Conservation (phyloP, 2,113 vertebrate genomes). For the Aldabrachelys gigantea region DNA sequence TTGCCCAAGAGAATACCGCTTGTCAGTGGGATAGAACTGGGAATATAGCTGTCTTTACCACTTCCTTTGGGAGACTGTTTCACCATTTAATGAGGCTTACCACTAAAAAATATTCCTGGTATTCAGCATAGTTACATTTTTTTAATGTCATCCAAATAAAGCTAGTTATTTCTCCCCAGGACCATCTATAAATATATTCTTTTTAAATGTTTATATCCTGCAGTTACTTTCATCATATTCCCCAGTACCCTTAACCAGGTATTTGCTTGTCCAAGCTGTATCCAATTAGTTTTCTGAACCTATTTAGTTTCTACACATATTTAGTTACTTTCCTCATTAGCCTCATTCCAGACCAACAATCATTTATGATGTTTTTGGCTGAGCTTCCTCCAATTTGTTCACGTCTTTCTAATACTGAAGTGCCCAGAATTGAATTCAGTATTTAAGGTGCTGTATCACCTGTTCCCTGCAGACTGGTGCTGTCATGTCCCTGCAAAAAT, state of each 20-base stretch:
- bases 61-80: background rate
- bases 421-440: background rate
- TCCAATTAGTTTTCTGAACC: background rate
- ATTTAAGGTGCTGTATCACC: background rate
- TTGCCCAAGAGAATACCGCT: constrained; percentile 7
- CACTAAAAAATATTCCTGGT: background rate
- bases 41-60: constrained; percentile 1
- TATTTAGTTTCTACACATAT: background rate
- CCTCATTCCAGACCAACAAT: background rate
- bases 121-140: background rate
- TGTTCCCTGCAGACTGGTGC: background rate
- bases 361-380: background rate
- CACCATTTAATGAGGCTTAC: background rate
- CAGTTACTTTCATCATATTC: background rate
- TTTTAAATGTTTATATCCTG: background rate
- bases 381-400: background rate
- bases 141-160: background rate
- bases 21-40: constrained; percentile 7
- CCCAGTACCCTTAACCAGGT: background rate
- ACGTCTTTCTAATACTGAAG: background rate
- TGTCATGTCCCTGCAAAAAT: background rate
- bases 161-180: background rate
- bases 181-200: background rate
- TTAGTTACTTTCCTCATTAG: fast-evolving
- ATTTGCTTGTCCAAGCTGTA: background rate